Base-by-base conservation (phyloP, 2,888 invertebrate genomes). In the Drosophila peninsularis region DNA sequence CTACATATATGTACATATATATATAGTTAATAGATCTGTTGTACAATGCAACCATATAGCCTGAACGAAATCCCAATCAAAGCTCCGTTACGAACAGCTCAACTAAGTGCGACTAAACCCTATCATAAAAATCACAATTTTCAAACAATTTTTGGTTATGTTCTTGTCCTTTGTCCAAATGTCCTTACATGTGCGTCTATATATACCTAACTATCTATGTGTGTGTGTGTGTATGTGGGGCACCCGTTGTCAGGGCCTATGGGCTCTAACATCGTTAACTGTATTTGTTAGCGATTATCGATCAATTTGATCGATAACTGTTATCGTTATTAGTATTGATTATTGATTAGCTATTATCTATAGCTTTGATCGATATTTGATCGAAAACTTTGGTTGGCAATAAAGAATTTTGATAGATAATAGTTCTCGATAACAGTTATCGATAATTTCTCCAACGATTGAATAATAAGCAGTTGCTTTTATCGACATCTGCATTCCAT, bases 21-120 rank as follows among this genome's bases (percentile, higher is more conserved):
- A 52, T 57, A 57, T 57, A 72, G 62, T 52, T 55, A 41, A 73
- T 71, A 66, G 77, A 76, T 72, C 72, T 71, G 66, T 77, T 76
- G 74, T 64, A 61, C 41, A 64, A 71, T 72, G 47, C 57, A 57
- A 56, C 41, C 57, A 41, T 52, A 54, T 77, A 71, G 70, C 47
- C 68, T 53, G 37, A 61, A 60, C 34, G 53, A 65, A 52, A 55
- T 34, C 45, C 52, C 36, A 49, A 27, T 30, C 11, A 52, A 54
- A 49, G 39, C 61, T 54, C 37, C 37, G 52, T 42, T 49, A 32
- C 14, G 17, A n/a, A 54, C n/a, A 42, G 44, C 65, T 64, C 37
- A 47, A 36, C 6, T 36, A 24, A 42, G 44, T 47, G 68, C 45
- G 52, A 47, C 30, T 47, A 47, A 47, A 6, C 47, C 47, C 47